A percentile compares a stretch with the other conserved stretches of the same genome.
Evolutionary conservation across 2,113 vertebrate species (phyloP).

Genomic region (Macrotis lagotis): DNA sequence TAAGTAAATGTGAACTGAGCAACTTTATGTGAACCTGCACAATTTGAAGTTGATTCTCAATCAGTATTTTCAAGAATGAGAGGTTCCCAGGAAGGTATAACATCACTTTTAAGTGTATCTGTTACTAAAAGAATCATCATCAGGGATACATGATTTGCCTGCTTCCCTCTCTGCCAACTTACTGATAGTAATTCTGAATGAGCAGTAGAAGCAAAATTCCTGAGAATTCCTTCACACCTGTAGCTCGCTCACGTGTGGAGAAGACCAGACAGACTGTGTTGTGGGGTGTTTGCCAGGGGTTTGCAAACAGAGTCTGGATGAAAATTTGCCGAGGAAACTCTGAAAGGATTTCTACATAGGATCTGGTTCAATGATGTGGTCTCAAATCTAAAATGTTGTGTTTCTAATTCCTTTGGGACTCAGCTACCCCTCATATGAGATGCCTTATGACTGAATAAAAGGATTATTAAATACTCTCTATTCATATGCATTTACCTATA

Average conservation of each 20-base stretch:
- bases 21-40: too few relatives aligned
- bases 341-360: neutral
- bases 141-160: neutral
- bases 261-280: neutral
- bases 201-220: neutral
- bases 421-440: neutral
- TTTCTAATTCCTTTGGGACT: neutral
- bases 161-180: neutral
- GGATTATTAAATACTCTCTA: neutral
- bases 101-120: neutral
- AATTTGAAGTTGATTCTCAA: neutral
- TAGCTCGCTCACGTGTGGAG: neutral
- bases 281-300: neutral
- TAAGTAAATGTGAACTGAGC: neutral
- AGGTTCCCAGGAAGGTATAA: neutral
- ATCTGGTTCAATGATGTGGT: neutral
- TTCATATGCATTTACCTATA: neutral
- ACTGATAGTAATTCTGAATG: neutral
- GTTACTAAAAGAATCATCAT: neutral
- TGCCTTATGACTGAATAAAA: neutral
- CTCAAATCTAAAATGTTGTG: neutral
- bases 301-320: neutral
- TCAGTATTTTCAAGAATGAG: neutral
- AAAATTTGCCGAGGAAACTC: neutral
- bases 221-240: neutral